Evolutionary conservation across 64 coral and sea anemone species (phyloP).

Genomic region (Porites lutea): DNA sequence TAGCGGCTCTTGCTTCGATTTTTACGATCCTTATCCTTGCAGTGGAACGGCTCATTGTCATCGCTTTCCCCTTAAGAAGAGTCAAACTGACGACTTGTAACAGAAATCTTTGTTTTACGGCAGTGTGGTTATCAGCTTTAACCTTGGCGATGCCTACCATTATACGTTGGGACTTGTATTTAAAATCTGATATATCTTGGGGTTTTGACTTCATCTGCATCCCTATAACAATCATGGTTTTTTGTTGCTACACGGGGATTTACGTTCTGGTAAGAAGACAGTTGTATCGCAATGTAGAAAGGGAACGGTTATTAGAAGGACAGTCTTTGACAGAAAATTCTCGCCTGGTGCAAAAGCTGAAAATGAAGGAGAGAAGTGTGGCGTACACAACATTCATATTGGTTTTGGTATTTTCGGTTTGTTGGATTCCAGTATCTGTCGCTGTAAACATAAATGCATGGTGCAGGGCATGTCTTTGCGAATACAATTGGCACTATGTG

Average conservation of each 20-base stretch:
- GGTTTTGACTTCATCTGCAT: neutral
- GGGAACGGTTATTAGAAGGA: neutral
- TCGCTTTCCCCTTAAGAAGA: neutral
- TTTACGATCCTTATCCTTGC: slow-evolving; percentile 70
- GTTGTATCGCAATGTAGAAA: neutral
- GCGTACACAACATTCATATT: slow-evolving; percentile 66
- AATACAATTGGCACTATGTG: neutral
- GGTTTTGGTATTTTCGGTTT: slow-evolving; percentile 62
- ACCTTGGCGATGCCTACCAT: neutral
- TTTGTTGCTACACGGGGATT: slow-evolving; percentile 37
- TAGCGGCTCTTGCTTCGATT: slow-evolving; percentile 34
- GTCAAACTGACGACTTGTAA: neutral
- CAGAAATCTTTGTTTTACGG: neutral
- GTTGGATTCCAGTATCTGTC: slow-evolving; percentile 59
- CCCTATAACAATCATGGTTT: neutral
- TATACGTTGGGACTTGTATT: neutral
- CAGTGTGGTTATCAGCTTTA: slow-evolving; percentile 16
- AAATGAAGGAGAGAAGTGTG: slow-evolving; percentile 59
- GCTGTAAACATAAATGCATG: slow-evolving; percentile 40
- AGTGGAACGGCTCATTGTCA: slow-evolving; percentile 34
- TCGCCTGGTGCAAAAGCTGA: slow-evolving; percentile 22
- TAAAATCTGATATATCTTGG: neutral
- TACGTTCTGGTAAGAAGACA: slow-evolving; percentile 18
- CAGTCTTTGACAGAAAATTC: neutral
- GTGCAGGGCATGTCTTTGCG: neutral